Evolutionary conservation across 2,113 vertebrate genomes (phyloP).

Genomic region (Petroica traversi): DNA sequence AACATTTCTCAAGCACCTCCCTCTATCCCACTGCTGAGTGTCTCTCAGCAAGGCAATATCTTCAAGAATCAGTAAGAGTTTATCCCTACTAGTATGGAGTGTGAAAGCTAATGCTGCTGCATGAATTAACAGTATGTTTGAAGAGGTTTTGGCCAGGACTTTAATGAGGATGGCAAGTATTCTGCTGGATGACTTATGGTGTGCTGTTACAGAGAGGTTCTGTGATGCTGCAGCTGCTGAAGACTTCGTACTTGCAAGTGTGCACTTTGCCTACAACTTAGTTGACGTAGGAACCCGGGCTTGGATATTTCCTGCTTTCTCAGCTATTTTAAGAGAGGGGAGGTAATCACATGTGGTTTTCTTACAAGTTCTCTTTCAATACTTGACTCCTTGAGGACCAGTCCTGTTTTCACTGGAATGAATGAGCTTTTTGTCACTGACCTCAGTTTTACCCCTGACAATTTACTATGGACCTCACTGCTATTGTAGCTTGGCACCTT

Average conservation of each 20-base stretch:
- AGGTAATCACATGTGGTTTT: constrained; percentile 26
- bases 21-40: background rate
- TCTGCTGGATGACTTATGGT: background rate
- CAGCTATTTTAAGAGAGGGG: constrained; percentile 44
- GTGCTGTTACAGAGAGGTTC: background rate
- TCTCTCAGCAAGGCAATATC: background rate
- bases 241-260: background rate
- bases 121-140: background rate
- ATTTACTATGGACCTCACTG: background rate
- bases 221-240: background rate
- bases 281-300: background rate
- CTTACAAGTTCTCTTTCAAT: constrained; percentile 34
- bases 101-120: background rate
- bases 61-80: background rate
- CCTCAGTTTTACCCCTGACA: background rate
- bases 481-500: background rate
- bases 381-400: background rate
- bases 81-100: background rate
- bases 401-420: constrained; percentile 21
- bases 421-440: constrained; percentile 22
- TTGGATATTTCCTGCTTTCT: constrained; percentile 41
- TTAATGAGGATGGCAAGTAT: background rate
- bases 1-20: background rate
- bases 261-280: background rate
- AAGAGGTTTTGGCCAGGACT: background rate